phyloP scores from a whole-genome alignment of 2,113 vertebrate species.

The Otocyon megalotis region DNA sequence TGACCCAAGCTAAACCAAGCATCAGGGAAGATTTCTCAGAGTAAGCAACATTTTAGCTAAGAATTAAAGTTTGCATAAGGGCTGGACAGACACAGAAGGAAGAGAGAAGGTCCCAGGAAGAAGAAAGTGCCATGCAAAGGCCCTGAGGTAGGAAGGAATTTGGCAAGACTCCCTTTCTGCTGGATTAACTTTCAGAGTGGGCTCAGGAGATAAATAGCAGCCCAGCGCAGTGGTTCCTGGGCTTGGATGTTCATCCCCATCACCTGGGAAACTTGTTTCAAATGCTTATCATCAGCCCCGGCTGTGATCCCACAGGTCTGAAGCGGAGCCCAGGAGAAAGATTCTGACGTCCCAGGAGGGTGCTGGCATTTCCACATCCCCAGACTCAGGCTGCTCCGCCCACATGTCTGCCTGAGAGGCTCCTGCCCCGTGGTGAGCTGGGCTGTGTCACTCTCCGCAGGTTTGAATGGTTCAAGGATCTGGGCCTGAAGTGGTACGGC shows the following conservation, averaged over 20 bases:
- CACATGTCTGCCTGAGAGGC: rapidly evolving
- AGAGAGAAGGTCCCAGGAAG: not conserved
- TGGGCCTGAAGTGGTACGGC: slow-evolving; percentile 97
- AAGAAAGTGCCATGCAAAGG: not conserved
- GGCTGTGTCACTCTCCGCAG: slow-evolving; percentile 79
- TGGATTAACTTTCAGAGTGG: not conserved
- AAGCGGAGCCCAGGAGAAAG: not conserved
- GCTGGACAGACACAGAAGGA: not conserved
- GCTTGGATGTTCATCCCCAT: not conserved
- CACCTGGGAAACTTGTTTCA: not conserved
- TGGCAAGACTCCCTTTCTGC: not conserved
- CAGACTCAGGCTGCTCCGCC: rapidly evolving
- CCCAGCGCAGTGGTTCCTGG: not conserved
- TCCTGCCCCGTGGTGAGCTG: not conserved
- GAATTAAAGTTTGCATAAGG: not conserved
- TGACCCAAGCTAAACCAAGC: not conserved
- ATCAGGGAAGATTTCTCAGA: not conserved
- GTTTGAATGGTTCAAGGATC: slow-evolving; percentile 96
- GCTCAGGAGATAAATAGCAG: not conserved
- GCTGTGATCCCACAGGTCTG: not conserved
- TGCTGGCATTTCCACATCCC: not conserved
- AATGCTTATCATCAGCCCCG: not conserved
- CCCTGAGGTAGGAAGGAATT: not conserved
- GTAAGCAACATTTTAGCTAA: not conserved
- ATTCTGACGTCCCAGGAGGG: not conserved